Conservation (phyloP, 2,888 invertebrate genomes). For the Lapara coniferarum region DNA sequence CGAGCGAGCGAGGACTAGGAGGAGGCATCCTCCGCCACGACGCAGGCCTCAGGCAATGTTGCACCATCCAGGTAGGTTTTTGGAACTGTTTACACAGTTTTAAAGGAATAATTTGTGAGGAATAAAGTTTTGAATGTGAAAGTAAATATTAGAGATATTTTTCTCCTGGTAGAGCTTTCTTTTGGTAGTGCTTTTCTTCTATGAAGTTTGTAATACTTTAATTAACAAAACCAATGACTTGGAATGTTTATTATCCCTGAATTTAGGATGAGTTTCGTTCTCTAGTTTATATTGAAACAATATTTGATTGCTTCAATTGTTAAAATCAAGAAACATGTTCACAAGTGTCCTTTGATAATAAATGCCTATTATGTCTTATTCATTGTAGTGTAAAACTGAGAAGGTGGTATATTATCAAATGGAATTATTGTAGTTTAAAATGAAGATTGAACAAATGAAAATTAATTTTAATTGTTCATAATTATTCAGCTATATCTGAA, state of each 20-base stretch:
- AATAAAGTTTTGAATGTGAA: background rate
- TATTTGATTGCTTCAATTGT: background rate
- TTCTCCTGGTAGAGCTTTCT: background rate
- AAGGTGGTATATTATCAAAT: too few relatives aligned
- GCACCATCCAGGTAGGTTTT: slow-evolving; percentile 68
- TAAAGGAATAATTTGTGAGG: background rate
- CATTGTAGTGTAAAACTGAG: too few relatives aligned
- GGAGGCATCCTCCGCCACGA: slow-evolving; percentile 72
- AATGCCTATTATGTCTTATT: too few relatives aligned
- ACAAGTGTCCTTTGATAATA: too few relatives aligned
- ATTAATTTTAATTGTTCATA: too few relatives aligned
- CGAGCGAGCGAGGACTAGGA: slow-evolving; percentile 68
- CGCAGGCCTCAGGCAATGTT: slow-evolving; percentile 68
- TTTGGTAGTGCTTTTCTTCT: too few relatives aligned
- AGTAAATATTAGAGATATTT: background rate
- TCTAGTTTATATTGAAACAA: too few relatives aligned
- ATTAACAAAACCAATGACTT: background rate
- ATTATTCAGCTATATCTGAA: too few relatives aligned
- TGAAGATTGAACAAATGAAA: too few relatives aligned
- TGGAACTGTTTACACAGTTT: background rate
- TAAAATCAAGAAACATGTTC: background rate
- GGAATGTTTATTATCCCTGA: too few relatives aligned
- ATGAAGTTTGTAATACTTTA: background rate
- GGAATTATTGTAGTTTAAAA: too few relatives aligned
- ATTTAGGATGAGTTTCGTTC: too few relatives aligned